These are phyloP conservation scores for Rhagonycha fulva DNA, from an alignment of 2,888 invertebrate species.

Conservation along the genomic window DNA sequence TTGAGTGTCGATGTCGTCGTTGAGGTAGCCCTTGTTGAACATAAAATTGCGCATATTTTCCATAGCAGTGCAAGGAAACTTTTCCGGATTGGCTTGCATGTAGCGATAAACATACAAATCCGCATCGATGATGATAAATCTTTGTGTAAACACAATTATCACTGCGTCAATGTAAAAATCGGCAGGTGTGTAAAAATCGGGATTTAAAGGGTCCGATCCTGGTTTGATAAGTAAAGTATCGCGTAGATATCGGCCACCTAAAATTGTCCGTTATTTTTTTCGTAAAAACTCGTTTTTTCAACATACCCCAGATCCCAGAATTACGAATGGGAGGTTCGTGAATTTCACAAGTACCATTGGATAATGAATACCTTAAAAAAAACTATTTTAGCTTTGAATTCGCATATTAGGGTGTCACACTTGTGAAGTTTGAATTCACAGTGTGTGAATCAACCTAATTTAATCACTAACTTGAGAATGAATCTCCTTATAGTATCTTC, in stretches of 20 bases:
- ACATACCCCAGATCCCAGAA: slow-evolving; percentile 66
- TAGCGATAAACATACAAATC: slow-evolving; percentile 80
- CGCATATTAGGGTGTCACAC: background rate
- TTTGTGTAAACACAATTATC: slow-evolving; percentile 73
- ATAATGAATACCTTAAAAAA: slow-evolving; percentile 67
- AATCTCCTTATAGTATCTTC: slow-evolving; percentile 79
- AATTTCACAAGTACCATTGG: slow-evolving; percentile 76
- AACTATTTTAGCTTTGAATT: background rate
- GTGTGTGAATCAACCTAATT: background rate
- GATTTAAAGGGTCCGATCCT: slow-evolving; percentile 69
- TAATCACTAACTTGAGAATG: slow-evolving; percentile 55
- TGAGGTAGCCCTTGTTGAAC: slow-evolving; percentile 66
- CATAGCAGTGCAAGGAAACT: slow-evolving; percentile 69
- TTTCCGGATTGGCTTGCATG: slow-evolving; percentile 71
- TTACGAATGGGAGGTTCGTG: slow-evolving; percentile 73
- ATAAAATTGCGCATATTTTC: slow-evolving; percentile 72
- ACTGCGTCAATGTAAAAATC: slow-evolving; percentile 79
- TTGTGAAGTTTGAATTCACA: too few species aligned
- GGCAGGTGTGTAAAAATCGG: slow-evolving; percentile 75
- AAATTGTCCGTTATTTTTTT: slow-evolving; percentile 27
- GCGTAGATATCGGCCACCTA: slow-evolving; percentile 75
- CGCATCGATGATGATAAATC: slow-evolving; percentile 76
- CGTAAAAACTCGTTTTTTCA: background rate
- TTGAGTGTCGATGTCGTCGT: slow-evolving; percentile 59
- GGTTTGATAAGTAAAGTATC: slow-evolving; percentile 71